These are phyloP conservation scores for Typhlomys cinereus DNA, from an alignment of 2,113 vertebrate genomes.

Conservation along the genomic window DNA sequence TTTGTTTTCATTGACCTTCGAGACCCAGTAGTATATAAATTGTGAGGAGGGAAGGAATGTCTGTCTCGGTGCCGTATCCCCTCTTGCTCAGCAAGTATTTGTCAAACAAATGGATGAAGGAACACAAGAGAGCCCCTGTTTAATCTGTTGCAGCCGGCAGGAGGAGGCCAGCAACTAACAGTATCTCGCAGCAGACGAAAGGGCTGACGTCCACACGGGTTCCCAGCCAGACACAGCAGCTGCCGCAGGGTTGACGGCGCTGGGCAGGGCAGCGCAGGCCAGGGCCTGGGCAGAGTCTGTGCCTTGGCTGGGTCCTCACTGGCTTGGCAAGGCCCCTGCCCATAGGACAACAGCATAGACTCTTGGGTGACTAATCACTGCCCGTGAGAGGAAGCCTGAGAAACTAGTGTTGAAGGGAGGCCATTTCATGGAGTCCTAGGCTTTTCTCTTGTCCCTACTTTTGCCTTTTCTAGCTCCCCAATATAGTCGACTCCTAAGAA, in stretches of 20 bases:
- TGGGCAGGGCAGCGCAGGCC: not conserved
- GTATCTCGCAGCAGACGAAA: not conserved
- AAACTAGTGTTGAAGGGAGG: not conserved
- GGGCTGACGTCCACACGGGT: not conserved
- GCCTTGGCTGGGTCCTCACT: not conserved
- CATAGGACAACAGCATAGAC: not conserved
- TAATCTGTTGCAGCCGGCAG: not conserved
- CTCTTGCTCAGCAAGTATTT: not conserved
- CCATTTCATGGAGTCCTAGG: not conserved
- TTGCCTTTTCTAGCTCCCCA: not conserved
- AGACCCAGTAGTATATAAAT: not conserved
- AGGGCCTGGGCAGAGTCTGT: accelerated
- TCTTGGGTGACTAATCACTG: not conserved
- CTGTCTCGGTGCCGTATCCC: not conserved
- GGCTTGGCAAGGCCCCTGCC: not conserved
- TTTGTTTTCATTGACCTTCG: not conserved
- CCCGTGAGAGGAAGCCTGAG: not conserved
- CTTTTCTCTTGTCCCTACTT: not conserved
- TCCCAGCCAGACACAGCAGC: not conserved
- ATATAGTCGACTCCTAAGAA: not conserved
- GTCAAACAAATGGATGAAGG: not conserved
- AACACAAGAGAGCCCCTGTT: not conserved
- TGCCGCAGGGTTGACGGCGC: too few relatives aligned
- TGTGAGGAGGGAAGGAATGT: not conserved
- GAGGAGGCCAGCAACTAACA: not conserved